Evolutionary conservation across 2,797 vertebrate species (phyloP), one percentile per base, ranked within the genome.

Genomic region (Sphenodon punctatus): DNA sequence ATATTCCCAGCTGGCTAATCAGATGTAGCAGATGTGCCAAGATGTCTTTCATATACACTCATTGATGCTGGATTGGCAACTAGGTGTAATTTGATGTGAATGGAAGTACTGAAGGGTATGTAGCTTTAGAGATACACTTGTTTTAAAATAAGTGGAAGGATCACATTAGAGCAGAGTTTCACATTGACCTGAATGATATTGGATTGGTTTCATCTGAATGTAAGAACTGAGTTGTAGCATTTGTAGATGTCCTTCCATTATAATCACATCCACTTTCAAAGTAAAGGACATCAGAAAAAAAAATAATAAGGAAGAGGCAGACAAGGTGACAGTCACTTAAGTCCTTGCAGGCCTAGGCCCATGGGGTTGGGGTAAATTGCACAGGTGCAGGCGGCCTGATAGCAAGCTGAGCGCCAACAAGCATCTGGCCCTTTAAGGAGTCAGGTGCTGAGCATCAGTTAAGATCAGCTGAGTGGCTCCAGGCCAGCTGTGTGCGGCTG

Each of bases 21-120:
- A 86, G 61, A 86, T 4, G 32, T 38, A 87, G 64, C 1, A 2
- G 78, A 68, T 58, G 22, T 82, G 75, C 82, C 90, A 78, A 48
- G 89, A 46, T 92, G 85, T 75, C 82, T 88, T 86, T 86, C 61
- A 13, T 75, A 14, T 43, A 59, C 68, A 87, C 49, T 77, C 58
- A 32, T 27, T 65, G 72, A 75, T 80, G 76, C 72, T 68, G 64
- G 43, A 39, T 78, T 91, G 82, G 70, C 85, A 88, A 63, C 61
- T 59, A 70, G 56, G 39, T 67, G 53, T 81, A 88, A 86, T 76
- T 78, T 79, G 30, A 85, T 76, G 75, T 76, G 90, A 89, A 22
- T 75, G 53, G 48, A 67, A 67, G 55, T 19, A 22, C 41, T 58
- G 80, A 74, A 69, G 75, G 79, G 67, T 51, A 73, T 36, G 25